phyloP scores from a whole-genome alignment of 2,888 invertebrate genomes.

The Shargacucullia verbasci region DNA sequence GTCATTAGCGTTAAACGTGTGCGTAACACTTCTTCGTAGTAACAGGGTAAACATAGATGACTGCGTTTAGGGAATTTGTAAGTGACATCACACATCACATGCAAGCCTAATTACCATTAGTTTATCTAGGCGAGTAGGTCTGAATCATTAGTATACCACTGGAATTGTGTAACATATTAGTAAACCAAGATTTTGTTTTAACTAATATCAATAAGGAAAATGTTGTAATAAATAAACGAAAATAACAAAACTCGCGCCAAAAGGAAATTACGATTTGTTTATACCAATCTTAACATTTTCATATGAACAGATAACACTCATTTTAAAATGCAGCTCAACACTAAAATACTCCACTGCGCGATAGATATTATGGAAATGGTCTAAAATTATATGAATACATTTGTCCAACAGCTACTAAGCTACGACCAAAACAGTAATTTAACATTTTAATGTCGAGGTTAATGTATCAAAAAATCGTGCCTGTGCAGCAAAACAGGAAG shows the following conservation, averaged over 20 bases:
- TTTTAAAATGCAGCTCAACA: conserved; percentile 12
- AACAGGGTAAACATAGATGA: conserved; percentile 56
- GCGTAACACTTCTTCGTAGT: conserved; percentile 41
- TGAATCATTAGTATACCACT: conserved; percentile 17
- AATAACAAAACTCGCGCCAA: conserved; percentile 19
- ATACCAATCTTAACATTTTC: conserved; percentile 26
- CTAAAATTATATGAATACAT: conserved; percentile 7
- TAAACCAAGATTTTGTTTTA: conserved; percentile 23
- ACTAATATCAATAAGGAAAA: conserved; percentile 49
- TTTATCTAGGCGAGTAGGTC: conserved; percentile 34
- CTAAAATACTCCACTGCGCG: background rate
- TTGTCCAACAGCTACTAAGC: conserved; percentile 6
- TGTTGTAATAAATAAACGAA: background rate
- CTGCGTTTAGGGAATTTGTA: conserved; percentile 60
- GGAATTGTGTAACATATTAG: conserved; percentile 24
- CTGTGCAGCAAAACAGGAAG: conserved; percentile 78
- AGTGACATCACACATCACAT: conserved; percentile 70
- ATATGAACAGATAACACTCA: conserved; percentile 12
- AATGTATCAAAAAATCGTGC: conserved; percentile 64
- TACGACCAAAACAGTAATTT: conserved; percentile 39
- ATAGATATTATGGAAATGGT: conserved; percentile 19
- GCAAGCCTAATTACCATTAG: conserved; percentile 63
- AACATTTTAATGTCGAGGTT: conserved; percentile 66
- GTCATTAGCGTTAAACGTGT: conserved; percentile 35
- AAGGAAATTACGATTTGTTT: conserved; percentile 33